Base-by-base conservation (phyloP, 2,888 invertebrate genomes). In the Agonopterix arenella region DNA sequence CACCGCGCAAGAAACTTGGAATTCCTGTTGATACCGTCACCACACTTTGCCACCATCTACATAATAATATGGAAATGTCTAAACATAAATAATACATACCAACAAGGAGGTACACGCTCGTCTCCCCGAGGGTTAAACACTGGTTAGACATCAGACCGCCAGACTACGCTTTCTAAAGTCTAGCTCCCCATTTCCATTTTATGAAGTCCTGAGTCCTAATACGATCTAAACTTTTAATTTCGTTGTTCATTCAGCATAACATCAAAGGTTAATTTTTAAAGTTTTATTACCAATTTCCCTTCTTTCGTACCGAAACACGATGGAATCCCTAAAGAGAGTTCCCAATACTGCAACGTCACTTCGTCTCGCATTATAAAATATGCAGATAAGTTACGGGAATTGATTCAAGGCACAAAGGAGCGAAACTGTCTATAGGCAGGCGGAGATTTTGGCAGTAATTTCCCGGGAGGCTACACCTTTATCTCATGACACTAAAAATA, bases 311-410 rank as follows among this genome's bases (percentile, higher is more conserved):
- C 58, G 53, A 64, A 70, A 68, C 65, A 67, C 62, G 68, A 65
- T 68, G 59, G 68, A 70, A 61, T 72, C 74, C 73, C 76, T 60
- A 60, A 67, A 70, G 73, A 67, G 69, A 66, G 68, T 43, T 66
- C 60, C 61, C 68, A 66, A 68, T 68, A 69, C 66, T 76, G 76
- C 74, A 76, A 61, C 76, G 74, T 77, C 78, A 76, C 78, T 78
- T 74, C 78, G 76, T 70, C 75, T 82, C 78, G 75, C 76, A 71
- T 82, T 84, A 84, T 88, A 84, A 86, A 86, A 85, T 85, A 86
- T 88, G 86, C 81, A 88, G 80, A 86, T 84, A 84, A 81, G 85
- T 84, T 80, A 83, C 79, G 84, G 85, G 86, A 85, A 88, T 88
- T 86, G 86, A 88, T 88, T 86, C 83, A 68, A 73, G 75, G 80